A percentile compares a stretch with the other conserved stretches of the same genome.
Conservation (phyloP, 2,888 invertebrate genomes). For the Poecilus cupreus region DNA sequence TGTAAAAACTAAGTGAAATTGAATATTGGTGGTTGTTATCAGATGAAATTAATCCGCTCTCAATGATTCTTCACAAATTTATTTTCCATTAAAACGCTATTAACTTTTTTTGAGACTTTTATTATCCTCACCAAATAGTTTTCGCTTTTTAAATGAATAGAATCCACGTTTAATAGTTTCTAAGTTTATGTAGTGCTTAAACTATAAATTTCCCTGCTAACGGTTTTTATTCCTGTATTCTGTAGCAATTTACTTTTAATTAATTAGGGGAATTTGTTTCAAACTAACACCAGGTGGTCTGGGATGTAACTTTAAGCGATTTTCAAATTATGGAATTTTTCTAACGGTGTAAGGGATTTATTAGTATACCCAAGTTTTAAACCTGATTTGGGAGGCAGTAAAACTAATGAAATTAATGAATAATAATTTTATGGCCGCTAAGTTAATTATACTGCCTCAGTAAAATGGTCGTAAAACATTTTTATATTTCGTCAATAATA, state of each 20-base stretch:
- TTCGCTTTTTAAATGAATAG: neutral
- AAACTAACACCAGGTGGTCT: neutral
- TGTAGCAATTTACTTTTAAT: neutral
- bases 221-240: neutral
- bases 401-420: neutral
- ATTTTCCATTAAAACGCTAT: neutral
- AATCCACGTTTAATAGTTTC: neutral
- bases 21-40: no score
- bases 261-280: neutral
- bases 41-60: neutral
- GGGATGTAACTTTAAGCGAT: neutral
- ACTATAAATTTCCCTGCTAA: neutral
- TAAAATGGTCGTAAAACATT: neutral
- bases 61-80: neutral
- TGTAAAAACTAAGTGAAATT: neutral
- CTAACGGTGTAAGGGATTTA: no score
- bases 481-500: no score
- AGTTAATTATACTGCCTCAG: neutral
- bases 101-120: slow-evolving; percentile 7
- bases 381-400: neutral
- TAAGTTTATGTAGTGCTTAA: neutral
- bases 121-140: neutral
- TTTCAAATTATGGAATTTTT: no score
- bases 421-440: neutral
- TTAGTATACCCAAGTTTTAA: neutral